Percentiles rank a stretch among this genome's conserved stretches.
These are phyloP conservation scores for Pomacea maculata DNA, from an alignment of 1,140 invertebrate genomes.

Conservation along the genomic window DNA sequence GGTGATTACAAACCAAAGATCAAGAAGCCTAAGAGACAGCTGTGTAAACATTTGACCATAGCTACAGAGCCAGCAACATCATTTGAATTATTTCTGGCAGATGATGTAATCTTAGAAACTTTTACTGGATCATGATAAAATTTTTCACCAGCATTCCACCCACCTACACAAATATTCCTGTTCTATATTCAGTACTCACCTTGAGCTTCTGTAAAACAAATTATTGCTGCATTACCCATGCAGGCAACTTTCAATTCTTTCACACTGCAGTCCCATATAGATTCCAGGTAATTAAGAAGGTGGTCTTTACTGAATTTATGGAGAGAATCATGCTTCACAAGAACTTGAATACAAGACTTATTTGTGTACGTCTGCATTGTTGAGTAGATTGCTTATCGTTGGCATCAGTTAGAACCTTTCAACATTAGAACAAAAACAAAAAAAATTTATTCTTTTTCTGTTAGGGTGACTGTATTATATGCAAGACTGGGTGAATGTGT, in stretches of 20 bases:
- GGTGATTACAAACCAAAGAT: too few relatives aligned
- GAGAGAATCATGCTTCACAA: not conserved
- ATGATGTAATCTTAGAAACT: not conserved
- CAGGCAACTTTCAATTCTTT: not conserved
- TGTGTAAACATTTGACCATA: not conserved
- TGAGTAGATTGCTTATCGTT: not conserved
- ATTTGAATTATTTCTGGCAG: not conserved
- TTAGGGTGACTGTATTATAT: too few relatives aligned
- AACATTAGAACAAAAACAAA: not conserved
- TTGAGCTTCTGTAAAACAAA: not conserved
- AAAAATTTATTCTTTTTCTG: not conserved
- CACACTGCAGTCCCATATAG: not conserved
- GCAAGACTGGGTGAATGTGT: too few relatives aligned
- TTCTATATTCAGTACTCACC: not conserved
- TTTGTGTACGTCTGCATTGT: not conserved
- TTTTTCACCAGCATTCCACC: not conserved
- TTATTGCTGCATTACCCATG: not conserved
- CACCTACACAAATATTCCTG: not conserved
- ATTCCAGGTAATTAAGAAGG: constrained; percentile 11
- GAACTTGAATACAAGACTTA: not conserved
- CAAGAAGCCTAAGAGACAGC: too few relatives aligned
- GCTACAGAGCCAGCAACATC: not conserved
- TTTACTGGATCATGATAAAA: not conserved
- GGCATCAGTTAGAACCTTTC: not conserved
- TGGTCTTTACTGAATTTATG: not conserved